Evolutionary conservation across 2,888 invertebrate species (phyloP), one percentile per base, ranked within the genome.

Genomic region (Phasia obesa): DNA sequence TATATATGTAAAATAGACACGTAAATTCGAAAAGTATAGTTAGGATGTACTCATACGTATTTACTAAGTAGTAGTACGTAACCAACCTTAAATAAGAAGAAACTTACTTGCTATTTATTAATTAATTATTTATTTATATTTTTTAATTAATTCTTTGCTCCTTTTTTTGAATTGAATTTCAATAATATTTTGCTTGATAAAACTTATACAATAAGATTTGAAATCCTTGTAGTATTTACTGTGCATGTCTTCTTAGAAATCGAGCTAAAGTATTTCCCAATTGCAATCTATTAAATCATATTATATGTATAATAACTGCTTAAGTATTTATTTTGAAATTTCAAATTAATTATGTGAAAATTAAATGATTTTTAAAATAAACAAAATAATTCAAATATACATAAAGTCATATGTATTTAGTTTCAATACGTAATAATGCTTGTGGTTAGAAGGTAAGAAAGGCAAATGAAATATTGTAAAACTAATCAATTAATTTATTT

Each of bases 211-310:
- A 76, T 62, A 53, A 35, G 53, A 62, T 70, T 59, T 49, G 27
- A 65, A 78, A 79, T 69, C 64, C 70, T 69, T 75, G 78, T 82
- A 74, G 78, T 74, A 78, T 78, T 82, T 70, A 76, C 65, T 76
- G 65, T 82, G 82, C 78, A 82, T 83, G 79, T 83, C 78, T 83
- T 75, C 65, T 78, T 83, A 83, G 79, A 83, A 83, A 75, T 67
- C 65, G 55, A 79, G 75, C 78, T 83, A 83, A 81, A 55, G 38
- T 78, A 47, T 77, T 83, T 71, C 67, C 82, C 69, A 82, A 75
- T 75, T 83, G 79, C 82, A 83, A 79, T 83, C 70, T 79, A 53
- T 75, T 64, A 53, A 76, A 71, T 60, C 70, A 38, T 78, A 70
- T 78, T 75, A 65, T 70, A 64, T 57, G 53, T 11, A 42, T 42